Base-by-base conservation (phyloP, 2,113 vertebrate species). In the Percopsis transmontana region DNA sequence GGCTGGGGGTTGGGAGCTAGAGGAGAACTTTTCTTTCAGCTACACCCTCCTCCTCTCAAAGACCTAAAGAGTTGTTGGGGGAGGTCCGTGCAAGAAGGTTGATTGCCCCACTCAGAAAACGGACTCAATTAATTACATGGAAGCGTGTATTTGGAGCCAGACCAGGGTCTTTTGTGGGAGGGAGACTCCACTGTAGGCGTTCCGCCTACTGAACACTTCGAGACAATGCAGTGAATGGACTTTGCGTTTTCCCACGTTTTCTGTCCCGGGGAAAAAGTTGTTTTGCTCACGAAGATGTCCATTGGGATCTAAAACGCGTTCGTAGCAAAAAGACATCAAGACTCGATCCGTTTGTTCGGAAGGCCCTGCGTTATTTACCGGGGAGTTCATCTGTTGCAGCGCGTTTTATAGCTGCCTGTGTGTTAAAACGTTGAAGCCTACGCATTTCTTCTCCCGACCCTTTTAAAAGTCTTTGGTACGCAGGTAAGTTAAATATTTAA, bases 171-270 rank as follows among this genome's bases (percentile, higher is more conserved):
- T 13, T 33, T 16, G 50, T 0, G 0, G 40, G 11, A 66, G 69
- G 79, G 44, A 51, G 53, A 71, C 79, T 51, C 74, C 66, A 2
- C 69, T 47, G 64, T 4, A 47, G 81, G 81, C 79, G 76, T 56
- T 23, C 5, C 47, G 20, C 8, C 0, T 12, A 24, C 42, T 3
- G n/a, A 24, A 16, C 51, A n/a, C 5, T 41, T 5, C 2, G 53
- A 50, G 33, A 50, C 52, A 3, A 62, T 2, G n/a, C 55, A 9
- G 48, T 54, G 23, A 70, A 61, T 24, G 55, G 56, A 24, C 40
- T 4, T 3, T 24, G 3, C 41, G 27, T 50, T 62, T 68, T 66
- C 60, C 69, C 66, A 64, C 72, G 76, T 74, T 65, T 72, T 62
- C 16, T 27, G 12, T 19, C 5, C 6, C 19, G 61, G 3, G n/a